Evolutionary conservation across 2,888 invertebrate genomes (phyloP).

Genomic region (Ichneumon xanthorius): DNA sequence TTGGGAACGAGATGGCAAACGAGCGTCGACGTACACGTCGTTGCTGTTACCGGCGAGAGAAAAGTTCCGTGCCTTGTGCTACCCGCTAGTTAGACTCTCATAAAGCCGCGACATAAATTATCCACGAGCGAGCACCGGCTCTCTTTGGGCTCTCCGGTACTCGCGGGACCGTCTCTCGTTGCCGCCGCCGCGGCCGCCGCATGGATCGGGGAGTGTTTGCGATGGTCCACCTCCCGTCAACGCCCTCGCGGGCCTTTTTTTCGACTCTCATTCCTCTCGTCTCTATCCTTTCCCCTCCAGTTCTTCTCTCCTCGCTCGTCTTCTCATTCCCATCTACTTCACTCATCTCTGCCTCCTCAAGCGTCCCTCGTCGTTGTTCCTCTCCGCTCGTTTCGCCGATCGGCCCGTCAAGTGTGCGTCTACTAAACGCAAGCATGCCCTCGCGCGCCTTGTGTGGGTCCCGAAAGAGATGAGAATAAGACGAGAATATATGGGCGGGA

Average conservation of each 20-base stretch:
- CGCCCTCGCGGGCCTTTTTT: constrained; percentile 82
- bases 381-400: constrained; percentile 60
- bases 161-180: constrained; percentile 60
- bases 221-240: constrained; percentile 85
- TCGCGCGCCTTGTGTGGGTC: constrained; percentile 25
- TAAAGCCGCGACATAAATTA: constrained; percentile 84
- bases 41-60: constrained; percentile 39
- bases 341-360: constrained; percentile 27
- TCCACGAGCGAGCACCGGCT: constrained; percentile 67
- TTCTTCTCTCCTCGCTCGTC: constrained; percentile 39
- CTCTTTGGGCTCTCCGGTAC: constrained; percentile 63
- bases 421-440: constrained; percentile 1
- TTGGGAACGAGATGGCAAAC: constrained; percentile 28
- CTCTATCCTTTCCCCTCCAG: constrained; percentile 52
- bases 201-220: constrained; percentile 82
- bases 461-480: constrained; percentile 53
- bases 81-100: constrained; percentile 84
- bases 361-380: constrained; percentile 64
- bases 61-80: constrained; percentile 67
- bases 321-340: constrained; percentile 17
- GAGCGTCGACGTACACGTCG: constrained; percentile 25
- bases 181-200: constrained; percentile 69
- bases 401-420: constrained; percentile 55
- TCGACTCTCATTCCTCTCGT: constrained; percentile 47
- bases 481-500: constrained; percentile 63